Base-by-base conservation (phyloP, 2,888 invertebrate genomes). In the Pseudoips prasinana region DNA sequence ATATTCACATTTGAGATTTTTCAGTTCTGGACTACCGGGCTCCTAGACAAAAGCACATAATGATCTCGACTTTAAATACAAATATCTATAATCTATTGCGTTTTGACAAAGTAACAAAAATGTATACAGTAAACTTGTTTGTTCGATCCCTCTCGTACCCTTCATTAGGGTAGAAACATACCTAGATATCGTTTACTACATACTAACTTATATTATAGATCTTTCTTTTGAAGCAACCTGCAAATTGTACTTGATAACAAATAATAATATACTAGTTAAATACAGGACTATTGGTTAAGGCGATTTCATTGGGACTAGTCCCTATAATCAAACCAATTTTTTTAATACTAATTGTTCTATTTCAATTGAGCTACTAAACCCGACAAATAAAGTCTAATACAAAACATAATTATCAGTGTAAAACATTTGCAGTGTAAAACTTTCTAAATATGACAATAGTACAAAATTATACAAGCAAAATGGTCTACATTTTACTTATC, bases 181-280 rank as follows among this genome's bases (percentile, higher is more conserved):
- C 39, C 59, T 58, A 58, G 45, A 62, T 61, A 60, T 64, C 63
- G 56, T 64, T 58, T 36, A 67, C 68, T 76, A 72, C 62, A 59
- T 65, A 53, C 80, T 81, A 81, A 75, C 75, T 69, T 78, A 83
- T 66, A 66, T 55, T 47, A 56, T 51, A 66, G 67, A 77, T 74
- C 70, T 74, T 64, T 74, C 71, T 74, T 65, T 67, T 66, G 58
- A 71, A 72, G 69, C 68, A 72, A 76, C 64, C 70, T 67, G 71
- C 66, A 70, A 69, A 77, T 85, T 84, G 85, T 85, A 85, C 86
- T 85, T 85, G 66, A 65, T 56, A 65, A 66, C 14, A 72, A 65
- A 57, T 52, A 14, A 14, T 14, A 14, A 65, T 64, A 58, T 48
- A 49, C 59, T 58, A 53, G 51, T 39, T 39, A 38, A 50, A 25